Evolutionary conservation across 1,140 invertebrate species (phyloP).

Genomic region (Drosophila truncata): DNA sequence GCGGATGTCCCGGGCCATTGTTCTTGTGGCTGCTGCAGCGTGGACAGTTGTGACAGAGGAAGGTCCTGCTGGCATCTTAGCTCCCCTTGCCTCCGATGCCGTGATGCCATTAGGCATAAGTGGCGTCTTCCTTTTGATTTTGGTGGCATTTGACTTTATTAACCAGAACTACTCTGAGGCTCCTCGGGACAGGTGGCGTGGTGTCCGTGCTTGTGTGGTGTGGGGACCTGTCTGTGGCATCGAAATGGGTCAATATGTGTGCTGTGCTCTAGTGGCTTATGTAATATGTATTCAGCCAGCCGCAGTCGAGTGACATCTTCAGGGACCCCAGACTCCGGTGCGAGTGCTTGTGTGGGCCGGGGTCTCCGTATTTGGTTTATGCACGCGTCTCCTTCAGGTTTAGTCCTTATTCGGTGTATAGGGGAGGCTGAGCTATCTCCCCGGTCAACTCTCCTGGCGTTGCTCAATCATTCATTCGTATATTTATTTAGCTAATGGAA

Average conservation of each 20-base stretch:
- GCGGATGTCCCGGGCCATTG: constrained; percentile 33
- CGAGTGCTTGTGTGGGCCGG: neutral
- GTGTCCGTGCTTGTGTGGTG: constrained; percentile 8
- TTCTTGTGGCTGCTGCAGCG: constrained; percentile 21
- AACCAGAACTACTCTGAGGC: constrained; percentile 58
- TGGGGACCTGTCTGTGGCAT: constrained; percentile 50
- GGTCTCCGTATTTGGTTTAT: constrained; percentile 65
- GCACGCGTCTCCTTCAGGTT: constrained; percentile 47
- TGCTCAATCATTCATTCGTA: constrained; percentile 81
- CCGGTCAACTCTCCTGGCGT: constrained; percentile 19
- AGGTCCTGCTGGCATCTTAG: constrained; percentile 29
- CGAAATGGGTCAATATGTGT: constrained; percentile 72
- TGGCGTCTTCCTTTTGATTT: constrained; percentile 83
- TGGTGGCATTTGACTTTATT: constrained; percentile 82
- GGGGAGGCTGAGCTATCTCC: constrained; percentile 4
- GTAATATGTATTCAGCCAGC: constrained; percentile 69
- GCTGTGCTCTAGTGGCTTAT: constrained; percentile 54
- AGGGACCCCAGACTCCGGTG: constrained; percentile 29
- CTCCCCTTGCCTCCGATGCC: constrained; percentile 10
- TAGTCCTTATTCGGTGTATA: constrained; percentile 34
- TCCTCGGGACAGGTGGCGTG: constrained; percentile 27
- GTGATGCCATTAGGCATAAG: constrained; percentile 79
- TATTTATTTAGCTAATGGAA: constrained; percentile 83
- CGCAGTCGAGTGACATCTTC: constrained; percentile 69
- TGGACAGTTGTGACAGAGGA: constrained; percentile 23